Evolutionary conservation across 2,797 vertebrate species (phyloP), one percentile per base, ranked within the genome.

Genomic region (Hemitrygon akajei): DNA sequence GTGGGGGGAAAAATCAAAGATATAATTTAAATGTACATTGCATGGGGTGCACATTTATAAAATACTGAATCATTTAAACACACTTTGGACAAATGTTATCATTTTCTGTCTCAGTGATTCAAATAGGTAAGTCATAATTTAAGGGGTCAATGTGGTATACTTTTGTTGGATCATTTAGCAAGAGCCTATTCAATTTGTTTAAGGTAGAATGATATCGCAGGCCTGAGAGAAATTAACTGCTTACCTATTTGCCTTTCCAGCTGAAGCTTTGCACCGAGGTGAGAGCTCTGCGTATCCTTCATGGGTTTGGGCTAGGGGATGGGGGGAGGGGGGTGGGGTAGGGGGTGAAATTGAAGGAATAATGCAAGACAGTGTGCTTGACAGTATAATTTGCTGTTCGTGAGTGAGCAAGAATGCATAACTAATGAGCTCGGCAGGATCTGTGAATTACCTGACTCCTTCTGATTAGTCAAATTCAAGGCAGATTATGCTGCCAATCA

Each of bases 401-500:
- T 56, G 91, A 76, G 71, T 75, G 91, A 93, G 71, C 91, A 93
- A 76, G 91, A 93, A 75, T 93, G 71, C 91, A 93, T 93, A 76
- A 93, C 91, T 93, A 93, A 93, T 76, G 71, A 93, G 91, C 27
- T 14, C 40, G 27, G 84, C 56, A 27, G 58, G 30, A 58, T 60
- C 84, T 93, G 91, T 92, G 71, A 93, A 93, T 75, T 93, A 93
- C n/a, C 37, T 93, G 91, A 76, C 71, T 93, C 91, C 69, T 93
- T 76, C 27, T 40, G 69, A 56, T 93, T 75, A 93, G 91, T 93
- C 40, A 93, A 93, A 93, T 93, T 93, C 91, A 93, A 93, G 73
- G 71, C 91, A 93, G 91, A 93, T 93, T 93, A 93, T 58, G 73
- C 71, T 93, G 91, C 91, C 91, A 93, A 93, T 93, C 71, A 58